These are phyloP conservation scores for Arenicola marina DNA, from an alignment of 2,888 invertebrate genomes.

Conservation along the genomic window DNA sequence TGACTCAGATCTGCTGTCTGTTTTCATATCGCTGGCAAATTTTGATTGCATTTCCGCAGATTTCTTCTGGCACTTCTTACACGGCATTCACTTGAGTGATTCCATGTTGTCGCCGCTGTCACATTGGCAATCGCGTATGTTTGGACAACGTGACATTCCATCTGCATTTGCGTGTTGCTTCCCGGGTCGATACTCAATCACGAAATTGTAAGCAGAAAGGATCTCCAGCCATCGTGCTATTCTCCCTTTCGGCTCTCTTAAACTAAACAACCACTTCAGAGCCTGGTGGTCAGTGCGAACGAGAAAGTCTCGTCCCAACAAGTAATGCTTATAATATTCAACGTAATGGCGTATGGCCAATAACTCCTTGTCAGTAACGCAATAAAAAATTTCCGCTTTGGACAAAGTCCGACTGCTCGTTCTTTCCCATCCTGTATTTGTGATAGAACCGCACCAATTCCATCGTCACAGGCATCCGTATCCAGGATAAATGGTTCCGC, in stretches of 20 bases:
- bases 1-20: too few species aligned
- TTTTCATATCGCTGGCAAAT: too few species aligned
- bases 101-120: neutral
- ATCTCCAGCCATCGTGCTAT: constrained; percentile 16
- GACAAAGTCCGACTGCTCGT: constrained; percentile 18
- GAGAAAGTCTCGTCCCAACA: constrained; percentile 30
- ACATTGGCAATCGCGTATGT: neutral
- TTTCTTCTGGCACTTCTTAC: neutral
- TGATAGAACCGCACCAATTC: too few species aligned
- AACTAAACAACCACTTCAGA: constrained; percentile 28
- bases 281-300: constrained; percentile 38
- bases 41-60: too few species aligned
- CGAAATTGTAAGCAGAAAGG: constrained; percentile 5
- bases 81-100: neutral
- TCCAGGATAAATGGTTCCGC: too few species aligned
- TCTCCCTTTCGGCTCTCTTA: too few species aligned
- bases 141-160: neutral
- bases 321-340: constrained; percentile 34
- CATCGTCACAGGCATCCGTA: too few species aligned
- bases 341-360: constrained; percentile 28
- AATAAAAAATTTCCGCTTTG: constrained; percentile 17
- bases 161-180: constrained; percentile 1
- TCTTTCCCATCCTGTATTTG: too few species aligned
- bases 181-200: neutral
- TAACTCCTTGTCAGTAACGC: constrained; percentile 22